Conservation (phyloP, 1,140 invertebrate genomes). For the Hylyphantes graminicola region DNA sequence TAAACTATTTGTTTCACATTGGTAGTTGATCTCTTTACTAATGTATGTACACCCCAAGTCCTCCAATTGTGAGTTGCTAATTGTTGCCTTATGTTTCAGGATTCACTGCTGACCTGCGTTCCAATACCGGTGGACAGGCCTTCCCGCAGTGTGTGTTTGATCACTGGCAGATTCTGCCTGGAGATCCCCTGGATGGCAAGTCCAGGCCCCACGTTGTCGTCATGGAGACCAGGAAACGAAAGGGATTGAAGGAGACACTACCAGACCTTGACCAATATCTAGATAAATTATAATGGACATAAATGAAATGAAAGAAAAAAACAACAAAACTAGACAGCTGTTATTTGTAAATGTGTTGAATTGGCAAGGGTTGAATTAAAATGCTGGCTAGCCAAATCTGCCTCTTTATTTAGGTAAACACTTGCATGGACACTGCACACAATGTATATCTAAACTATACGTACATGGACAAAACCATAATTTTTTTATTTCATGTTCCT, state of each 20-base stretch:
- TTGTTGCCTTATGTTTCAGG: slow-evolving; percentile 68
- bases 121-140: slow-evolving; percentile 98
- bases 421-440: too few species aligned
- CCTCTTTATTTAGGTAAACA: slow-evolving; percentile 1
- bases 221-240: slow-evolving; percentile 96
- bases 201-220: slow-evolving; percentile 88
- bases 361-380: slow-evolving; percentile 32
- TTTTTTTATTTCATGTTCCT: too few species aligned
- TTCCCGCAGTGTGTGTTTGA: slow-evolving; percentile 99
- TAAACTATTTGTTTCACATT: too few species aligned
- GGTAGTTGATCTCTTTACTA: too few species aligned
- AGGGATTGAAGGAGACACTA: slow-evolving; percentile 97
- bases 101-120: slow-evolving; percentile 98
- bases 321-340: slow-evolving; percentile 50
- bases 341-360: slow-evolving; percentile 48
- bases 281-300: slow-evolving; percentile 71
- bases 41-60: too few species aligned
- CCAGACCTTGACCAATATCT: slow-evolving; percentile 92
- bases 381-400: slow-evolving; percentile 38
- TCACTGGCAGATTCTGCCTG: slow-evolving; percentile 98
- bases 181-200: slow-evolving; percentile 86
- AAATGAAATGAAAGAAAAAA: slow-evolving; percentile 43
- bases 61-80: too few species aligned
- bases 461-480: too few species aligned
- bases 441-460: too few species aligned